These are phyloP conservation scores for Lampris megalopsis DNA, from an alignment of 2,113 vertebrate species.

Conservation along the genomic window DNA sequence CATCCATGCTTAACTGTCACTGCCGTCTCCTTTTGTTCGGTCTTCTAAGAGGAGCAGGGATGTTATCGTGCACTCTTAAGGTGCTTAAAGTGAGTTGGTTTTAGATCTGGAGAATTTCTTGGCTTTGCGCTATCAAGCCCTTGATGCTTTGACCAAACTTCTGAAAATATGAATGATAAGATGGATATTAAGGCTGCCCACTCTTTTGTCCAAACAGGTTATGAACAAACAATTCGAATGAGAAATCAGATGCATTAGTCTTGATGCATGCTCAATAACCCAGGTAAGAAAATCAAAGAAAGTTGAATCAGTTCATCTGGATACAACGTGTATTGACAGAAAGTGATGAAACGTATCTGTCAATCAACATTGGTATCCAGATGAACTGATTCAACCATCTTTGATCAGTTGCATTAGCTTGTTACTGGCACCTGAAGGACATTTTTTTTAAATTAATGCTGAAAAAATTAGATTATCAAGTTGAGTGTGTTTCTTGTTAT, in stretches of 20 bases:
- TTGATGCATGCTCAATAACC: too few relatives aligned
- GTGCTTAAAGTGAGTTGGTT: constrained; percentile 55
- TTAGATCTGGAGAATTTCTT: constrained; percentile 53
- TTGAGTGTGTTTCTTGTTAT: too few relatives aligned
- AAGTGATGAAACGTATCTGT: too few relatives aligned
- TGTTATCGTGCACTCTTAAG: constrained; percentile 63
- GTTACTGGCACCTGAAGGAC: neutral
- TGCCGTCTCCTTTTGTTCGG: constrained; percentile 66
- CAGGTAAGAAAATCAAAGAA: too few relatives aligned
- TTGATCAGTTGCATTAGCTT: neutral
- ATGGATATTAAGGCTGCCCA: constrained; percentile 17
- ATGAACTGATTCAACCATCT: too few relatives aligned
- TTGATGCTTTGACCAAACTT: constrained; percentile 47
- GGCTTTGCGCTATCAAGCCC: constrained; percentile 56
- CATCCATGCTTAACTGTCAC: constrained; percentile 74
- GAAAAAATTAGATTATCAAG: neutral
- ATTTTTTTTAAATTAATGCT: neutral
- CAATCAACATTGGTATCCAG: too few relatives aligned
- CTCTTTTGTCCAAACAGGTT: constrained; percentile 13
- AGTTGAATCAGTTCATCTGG: too few relatives aligned
- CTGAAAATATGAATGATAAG: constrained; percentile 48
- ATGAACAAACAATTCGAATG: neutral
- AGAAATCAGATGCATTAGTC: too few relatives aligned
- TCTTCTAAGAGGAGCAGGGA: constrained; percentile 53
- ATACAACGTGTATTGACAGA: too few relatives aligned